Percentiles rank a stretch among this genome's conserved stretches.
Evolutionary conservation across 2,113 vertebrate genomes (phyloP).

Genomic region (Sorex araneus): DNA sequence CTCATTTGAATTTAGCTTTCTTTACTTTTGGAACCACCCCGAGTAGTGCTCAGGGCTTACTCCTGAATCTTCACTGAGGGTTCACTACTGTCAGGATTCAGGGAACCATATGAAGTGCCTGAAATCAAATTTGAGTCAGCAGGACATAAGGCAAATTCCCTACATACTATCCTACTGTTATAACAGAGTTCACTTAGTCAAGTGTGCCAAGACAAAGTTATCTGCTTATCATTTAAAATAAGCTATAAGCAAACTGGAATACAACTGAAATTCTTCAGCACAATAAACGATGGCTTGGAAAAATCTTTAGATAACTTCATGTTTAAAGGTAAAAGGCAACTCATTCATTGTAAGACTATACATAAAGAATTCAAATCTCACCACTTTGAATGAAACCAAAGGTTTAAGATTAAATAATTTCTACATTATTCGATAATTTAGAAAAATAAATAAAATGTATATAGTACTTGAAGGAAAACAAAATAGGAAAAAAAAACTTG

Average conservation of each 20-base stretch:
- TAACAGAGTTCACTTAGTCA: too few relatives aligned
- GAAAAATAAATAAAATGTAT: background rate
- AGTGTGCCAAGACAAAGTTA: background rate
- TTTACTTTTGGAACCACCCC: too few relatives aligned
- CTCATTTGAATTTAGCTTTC: too few relatives aligned
- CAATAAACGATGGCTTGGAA: background rate
- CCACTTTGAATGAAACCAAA: background rate
- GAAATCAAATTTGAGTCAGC: too few relatives aligned
- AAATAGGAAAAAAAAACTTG: too few relatives aligned
- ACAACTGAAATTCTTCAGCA: background rate
- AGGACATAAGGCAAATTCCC: too few relatives aligned
- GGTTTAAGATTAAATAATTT: too few relatives aligned
- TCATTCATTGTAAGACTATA: background rate
- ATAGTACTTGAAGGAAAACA: background rate
- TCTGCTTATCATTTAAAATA: background rate
- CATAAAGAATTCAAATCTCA: background rate
- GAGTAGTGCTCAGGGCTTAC: too few relatives aligned
- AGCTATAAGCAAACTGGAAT: background rate
- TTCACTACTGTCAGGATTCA: too few relatives aligned
- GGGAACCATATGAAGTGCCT: too few relatives aligned
- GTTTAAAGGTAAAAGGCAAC: background rate
- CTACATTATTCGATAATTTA: constrained; percentile 23
- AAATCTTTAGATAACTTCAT: background rate
- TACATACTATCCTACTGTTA: too few relatives aligned
- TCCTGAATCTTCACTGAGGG: too few relatives aligned